Conservation (phyloP, 2,797 vertebrate species). For the Bovichtus diacanthus region DNA sequence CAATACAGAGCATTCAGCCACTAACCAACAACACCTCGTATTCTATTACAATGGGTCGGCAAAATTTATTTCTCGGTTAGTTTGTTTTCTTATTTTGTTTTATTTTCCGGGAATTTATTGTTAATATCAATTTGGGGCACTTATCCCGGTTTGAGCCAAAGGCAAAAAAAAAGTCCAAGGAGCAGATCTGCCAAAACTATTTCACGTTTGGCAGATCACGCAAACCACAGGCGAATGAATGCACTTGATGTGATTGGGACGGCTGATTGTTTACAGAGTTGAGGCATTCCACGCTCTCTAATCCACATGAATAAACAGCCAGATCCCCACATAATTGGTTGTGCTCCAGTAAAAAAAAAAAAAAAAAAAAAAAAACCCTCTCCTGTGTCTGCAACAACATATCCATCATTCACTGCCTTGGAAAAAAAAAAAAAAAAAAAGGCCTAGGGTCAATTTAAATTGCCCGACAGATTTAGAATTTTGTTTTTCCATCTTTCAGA, state of each 20-base stretch:
- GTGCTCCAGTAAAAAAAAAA: slow-evolving; percentile 48
- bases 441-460: slow-evolving; percentile 28
- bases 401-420: slow-evolving; percentile 62
- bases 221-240: slow-evolving; percentile 72
- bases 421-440: slow-evolving; percentile 45
- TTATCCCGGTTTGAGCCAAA: slow-evolving; percentile 45
- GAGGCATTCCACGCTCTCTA: slow-evolving; percentile 71
- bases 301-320: slow-evolving; percentile 72
- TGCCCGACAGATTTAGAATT: slow-evolving; percentile 39
- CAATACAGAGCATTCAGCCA: slow-evolving; percentile 34
- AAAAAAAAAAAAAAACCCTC: too few species aligned
- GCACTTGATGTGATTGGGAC: slow-evolving; percentile 71
- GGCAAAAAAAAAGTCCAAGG: slow-evolving; percentile 47
- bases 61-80: slow-evolving; percentile 48
- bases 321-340: slow-evolving; percentile 65
- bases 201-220: slow-evolving; percentile 76
- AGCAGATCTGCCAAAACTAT: slow-evolving; percentile 74
- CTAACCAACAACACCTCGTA: slow-evolving; percentile 46
- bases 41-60: slow-evolving; percentile 44
- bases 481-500: slow-evolving; percentile 46
- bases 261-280: slow-evolving; percentile 80
- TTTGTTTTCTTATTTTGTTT: slow-evolving; percentile 47
- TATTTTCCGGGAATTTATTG: slow-evolving; percentile 23
- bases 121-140: slow-evolving; percentile 59
- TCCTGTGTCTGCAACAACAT: slow-evolving; percentile 67